These are phyloP conservation scores for Sebastes hopkinsi DNA, from an alignment of 2,797 vertebrate species.

Conservation along the genomic window DNA sequence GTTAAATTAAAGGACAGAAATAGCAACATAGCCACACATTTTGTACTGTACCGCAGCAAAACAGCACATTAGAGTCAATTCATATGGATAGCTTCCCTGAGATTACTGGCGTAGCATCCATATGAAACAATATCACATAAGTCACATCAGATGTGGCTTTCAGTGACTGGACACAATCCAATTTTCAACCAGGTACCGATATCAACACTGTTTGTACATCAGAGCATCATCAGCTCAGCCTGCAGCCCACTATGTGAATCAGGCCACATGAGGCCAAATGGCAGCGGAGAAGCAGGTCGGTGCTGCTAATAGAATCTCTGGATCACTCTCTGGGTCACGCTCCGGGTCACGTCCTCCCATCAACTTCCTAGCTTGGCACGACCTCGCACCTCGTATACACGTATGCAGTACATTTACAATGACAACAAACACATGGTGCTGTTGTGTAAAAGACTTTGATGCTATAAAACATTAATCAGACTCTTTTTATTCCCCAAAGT, in stretches of 20 bases:
- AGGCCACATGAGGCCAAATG: constrained; percentile 5
- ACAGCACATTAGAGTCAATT: not conserved
- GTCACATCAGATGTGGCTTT: not conserved
- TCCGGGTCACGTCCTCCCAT: constrained; percentile 8
- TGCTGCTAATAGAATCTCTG: constrained; percentile 8
- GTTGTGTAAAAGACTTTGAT: not conserved
- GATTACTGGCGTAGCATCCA: not conserved
- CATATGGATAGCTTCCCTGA: not conserved
- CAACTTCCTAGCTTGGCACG: not conserved
- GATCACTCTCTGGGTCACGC: constrained; percentile 6
- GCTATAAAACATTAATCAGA: not conserved
- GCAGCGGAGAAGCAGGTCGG: constrained; percentile 7
- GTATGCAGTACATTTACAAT: not conserved
- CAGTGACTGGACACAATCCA: not conserved
- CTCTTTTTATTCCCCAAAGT: not conserved
- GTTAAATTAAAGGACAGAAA: not conserved
- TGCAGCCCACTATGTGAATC: not conserved
- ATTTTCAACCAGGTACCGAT: not conserved
- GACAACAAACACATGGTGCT: not conserved
- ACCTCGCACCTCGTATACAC: constrained; percentile 2
- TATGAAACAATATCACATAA: not conserved
- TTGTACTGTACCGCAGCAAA: not conserved
- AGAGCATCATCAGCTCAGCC: not conserved
- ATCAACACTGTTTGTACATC: not conserved
- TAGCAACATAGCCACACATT: constrained; percentile 1